Evolutionary conservation across 2,113 vertebrate genomes (phyloP).

Genomic region (Cyprinodon brontotheroides): DNA sequence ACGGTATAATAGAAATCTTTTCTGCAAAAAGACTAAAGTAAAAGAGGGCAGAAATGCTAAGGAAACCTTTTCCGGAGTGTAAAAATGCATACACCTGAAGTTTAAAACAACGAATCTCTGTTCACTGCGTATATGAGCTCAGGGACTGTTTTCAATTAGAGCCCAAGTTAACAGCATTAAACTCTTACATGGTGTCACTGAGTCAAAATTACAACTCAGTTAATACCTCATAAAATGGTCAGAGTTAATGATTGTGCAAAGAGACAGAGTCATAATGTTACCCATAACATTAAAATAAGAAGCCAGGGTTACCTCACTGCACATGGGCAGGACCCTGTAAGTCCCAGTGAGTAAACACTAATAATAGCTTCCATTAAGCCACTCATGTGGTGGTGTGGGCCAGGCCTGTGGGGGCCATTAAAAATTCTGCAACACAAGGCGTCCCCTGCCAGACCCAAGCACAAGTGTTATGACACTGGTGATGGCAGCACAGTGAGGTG

Average conservation of each 20-base stretch:
- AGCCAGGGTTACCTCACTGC: constrained; percentile 68
- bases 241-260: constrained; percentile 77
- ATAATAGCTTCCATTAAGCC: constrained; percentile 78
- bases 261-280: constrained; percentile 73
- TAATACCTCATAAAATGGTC: constrained; percentile 80
- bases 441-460: constrained; percentile 53
- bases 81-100: constrained; percentile 14
- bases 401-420: constrained; percentile 69
- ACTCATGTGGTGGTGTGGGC: constrained; percentile 67
- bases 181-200: constrained; percentile 74
- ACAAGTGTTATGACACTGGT: constrained; percentile 56
- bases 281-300: constrained; percentile 74
- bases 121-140: constrained; percentile 30
- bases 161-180: constrained; percentile 70
- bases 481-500: constrained; percentile 51
- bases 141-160: constrained; percentile 78
- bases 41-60: neutral
- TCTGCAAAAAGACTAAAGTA: neutral
- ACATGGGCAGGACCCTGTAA: constrained; percentile 64
- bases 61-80: neutral
- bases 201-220: constrained; percentile 81
- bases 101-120: constrained; percentile 16
- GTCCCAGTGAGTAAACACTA: constrained; percentile 78
- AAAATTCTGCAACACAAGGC: constrained; percentile 60
- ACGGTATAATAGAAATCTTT: neutral